Conservation (phyloP, 2,888 invertebrate genomes). For the Corbicula japonica region DNA sequence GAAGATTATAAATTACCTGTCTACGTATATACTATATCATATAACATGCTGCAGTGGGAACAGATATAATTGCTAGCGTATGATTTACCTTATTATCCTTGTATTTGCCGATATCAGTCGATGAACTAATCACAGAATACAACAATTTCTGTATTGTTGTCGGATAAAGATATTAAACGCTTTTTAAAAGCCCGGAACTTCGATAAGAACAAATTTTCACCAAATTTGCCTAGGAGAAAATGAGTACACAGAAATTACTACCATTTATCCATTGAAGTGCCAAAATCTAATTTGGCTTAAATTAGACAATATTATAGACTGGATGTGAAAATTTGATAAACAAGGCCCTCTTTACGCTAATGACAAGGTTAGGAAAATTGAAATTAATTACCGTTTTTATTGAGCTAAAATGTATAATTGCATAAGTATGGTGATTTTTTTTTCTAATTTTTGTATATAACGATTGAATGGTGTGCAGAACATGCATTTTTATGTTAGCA, state of each 20-base stretch:
- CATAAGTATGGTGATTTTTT: constrained; percentile 60
- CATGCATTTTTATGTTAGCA: no score
- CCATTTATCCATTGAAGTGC: constrained; percentile 54
- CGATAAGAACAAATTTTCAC: constrained; percentile 26
- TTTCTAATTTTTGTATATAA: constrained; percentile 44
- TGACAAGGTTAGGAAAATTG: constrained; percentile 62
- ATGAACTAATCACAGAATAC: no score
- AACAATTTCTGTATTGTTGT: constrained; percentile 30
- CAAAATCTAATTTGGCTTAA: constrained; percentile 63
- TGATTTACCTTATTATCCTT: neutral
- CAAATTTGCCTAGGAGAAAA: constrained; percentile 7
- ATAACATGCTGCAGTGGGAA: no score
- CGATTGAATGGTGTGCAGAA: constrained; percentile 14
- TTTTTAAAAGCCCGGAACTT: constrained; percentile 18
- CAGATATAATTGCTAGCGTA: no score
- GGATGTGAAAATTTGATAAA: constrained; percentile 51
- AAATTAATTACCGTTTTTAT: constrained; percentile 64
- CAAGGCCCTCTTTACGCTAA: constrained; percentile 37
- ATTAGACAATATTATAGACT: constrained; percentile 56
- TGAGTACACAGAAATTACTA: constrained; percentile 24
- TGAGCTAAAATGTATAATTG: constrained; percentile 57
- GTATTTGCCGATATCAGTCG: no score
- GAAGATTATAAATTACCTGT: no score
- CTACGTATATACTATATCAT: no score
- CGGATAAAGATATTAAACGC: constrained; percentile 34